Conservation (phyloP, 1,140 invertebrate species). For the Tenebrio molitor region DNA sequence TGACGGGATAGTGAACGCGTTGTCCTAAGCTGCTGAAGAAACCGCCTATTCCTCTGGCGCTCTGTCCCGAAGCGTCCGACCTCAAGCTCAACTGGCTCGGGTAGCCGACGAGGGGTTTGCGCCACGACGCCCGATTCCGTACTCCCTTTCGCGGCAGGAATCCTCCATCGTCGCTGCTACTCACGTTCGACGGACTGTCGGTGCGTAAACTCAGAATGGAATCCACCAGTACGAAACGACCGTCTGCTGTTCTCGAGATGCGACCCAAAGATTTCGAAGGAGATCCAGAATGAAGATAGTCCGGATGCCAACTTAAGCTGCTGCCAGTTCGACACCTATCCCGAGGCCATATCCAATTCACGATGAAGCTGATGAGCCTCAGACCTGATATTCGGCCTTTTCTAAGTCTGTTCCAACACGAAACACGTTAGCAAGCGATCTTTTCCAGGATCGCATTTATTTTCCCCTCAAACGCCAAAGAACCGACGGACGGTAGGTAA, state of each 20-base stretch:
- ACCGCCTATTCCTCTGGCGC: constrained; percentile 67
- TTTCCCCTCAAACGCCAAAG: too few relatives aligned
- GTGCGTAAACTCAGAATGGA: constrained; percentile 73
- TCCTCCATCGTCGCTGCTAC: constrained; percentile 86
- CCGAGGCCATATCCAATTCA: constrained; percentile 78
- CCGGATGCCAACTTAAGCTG: constrained; percentile 66
- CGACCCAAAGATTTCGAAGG: constrained; percentile 69
- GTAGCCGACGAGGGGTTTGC: constrained; percentile 75
- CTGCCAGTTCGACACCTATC: constrained; percentile 71
- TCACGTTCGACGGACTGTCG: constrained; percentile 76
- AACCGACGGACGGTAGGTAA: too few relatives aligned
- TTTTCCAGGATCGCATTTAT: background rate
- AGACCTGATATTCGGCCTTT: constrained; percentile 95
- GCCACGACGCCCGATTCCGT: constrained; percentile 74
- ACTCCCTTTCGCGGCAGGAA: constrained; percentile 74
- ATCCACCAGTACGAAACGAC: constrained; percentile 79
- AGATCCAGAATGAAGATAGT: constrained; percentile 70
- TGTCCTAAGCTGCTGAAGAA: constrained; percentile 65
- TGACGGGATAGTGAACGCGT: constrained; percentile 59
- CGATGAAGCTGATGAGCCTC: constrained; percentile 76
- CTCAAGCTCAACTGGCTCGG: constrained; percentile 79
- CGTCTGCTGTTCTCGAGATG: constrained; percentile 80
- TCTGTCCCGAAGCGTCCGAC: constrained; percentile 75
- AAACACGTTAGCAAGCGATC: background rate
- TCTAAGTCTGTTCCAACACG: constrained; percentile 78